Evolutionary conservation across 2,797 vertebrate species (phyloP).

Genomic region (Alfaro cultratus): DNA sequence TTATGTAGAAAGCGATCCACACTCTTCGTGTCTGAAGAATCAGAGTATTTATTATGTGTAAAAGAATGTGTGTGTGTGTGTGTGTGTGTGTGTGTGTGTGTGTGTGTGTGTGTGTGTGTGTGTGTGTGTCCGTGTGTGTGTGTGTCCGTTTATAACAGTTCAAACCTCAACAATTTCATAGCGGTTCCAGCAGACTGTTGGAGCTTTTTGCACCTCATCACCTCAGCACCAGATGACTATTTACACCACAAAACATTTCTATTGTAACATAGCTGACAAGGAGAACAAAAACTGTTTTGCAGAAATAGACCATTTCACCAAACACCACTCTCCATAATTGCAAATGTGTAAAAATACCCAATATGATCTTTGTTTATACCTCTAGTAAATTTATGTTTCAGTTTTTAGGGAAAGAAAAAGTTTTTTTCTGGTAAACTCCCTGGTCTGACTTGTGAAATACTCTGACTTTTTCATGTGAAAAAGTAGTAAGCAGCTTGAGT

Average conservation of each 20-base stretch:
- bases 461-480: background rate
- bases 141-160: background rate
- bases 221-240: background rate
- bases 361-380: background rate
- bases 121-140: background rate
- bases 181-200: background rate
- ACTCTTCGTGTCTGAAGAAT: background rate
- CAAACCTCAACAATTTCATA: background rate
- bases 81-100: too few species aligned
- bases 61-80: background rate
- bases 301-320: background rate
- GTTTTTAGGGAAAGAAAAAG: background rate
- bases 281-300: background rate
- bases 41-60: slow-evolving; percentile 1
- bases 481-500: background rate
- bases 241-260: background rate
- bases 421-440: background rate
- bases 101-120: too few species aligned
- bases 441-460: background rate
- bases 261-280: background rate
- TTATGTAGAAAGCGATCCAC: background rate
- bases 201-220: slow-evolving; percentile 6
- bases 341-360: background rate
- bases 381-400: background rate
- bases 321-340: background rate